Percentiles rank a stretch among this genome's conserved stretches.
phyloP scores from a whole-genome alignment of 2,113 vertebrate genomes.

The crab-eating macaque (Macaca fascicularis) region DNA sequence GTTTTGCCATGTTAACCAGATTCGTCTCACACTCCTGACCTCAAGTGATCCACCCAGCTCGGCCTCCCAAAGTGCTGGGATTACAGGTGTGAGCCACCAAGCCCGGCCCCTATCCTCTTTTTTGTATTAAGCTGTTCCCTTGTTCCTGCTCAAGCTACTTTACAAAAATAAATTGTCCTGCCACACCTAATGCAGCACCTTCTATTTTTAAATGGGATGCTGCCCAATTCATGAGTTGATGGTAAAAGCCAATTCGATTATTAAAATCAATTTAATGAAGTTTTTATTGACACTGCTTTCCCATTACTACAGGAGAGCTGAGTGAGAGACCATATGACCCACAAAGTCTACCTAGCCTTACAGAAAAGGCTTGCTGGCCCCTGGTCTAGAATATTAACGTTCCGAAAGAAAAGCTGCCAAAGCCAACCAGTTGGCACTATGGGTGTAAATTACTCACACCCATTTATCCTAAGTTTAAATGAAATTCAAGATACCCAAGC shows the following conservation, averaged over 20 bases:
- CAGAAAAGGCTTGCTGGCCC: background rate
- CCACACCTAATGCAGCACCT: background rate
- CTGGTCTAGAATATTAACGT: background rate
- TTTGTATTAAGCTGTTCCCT: background rate
- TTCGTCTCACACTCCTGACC: no score
- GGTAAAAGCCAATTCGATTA: background rate
- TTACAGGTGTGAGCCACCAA: no score
- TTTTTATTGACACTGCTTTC: background rate
- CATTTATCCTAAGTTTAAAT: background rate
- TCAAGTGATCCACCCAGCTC: no score
- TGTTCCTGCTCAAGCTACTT: background rate
- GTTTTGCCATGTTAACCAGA: no score
- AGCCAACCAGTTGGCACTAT: background rate
- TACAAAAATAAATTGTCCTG: background rate
- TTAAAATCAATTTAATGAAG: background rate
- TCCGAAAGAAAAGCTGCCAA: constrained; percentile 4
- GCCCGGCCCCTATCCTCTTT: no score
- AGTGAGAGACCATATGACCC: background rate
- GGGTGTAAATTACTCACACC: background rate
- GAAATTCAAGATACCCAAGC: background rate
- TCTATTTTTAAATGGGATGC: background rate
- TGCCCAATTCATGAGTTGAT: background rate
- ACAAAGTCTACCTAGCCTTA: background rate
- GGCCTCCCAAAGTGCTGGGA: no score
- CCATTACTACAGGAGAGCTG: background rate